Conservation (phyloP, 2,888 invertebrate genomes). For the Drosophila borborema region DNA sequence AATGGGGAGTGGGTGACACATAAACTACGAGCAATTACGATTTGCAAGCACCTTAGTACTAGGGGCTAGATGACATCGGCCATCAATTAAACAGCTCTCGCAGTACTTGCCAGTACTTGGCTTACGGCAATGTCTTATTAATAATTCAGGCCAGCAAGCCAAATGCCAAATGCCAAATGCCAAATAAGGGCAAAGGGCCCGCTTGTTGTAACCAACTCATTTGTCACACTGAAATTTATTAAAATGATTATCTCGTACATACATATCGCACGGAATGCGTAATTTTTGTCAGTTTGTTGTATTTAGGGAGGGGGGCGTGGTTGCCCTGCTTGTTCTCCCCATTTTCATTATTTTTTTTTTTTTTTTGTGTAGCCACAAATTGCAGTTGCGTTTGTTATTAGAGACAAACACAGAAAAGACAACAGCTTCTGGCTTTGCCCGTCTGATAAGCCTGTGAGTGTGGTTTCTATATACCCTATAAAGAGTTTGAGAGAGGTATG, state of each 20-base stretch:
- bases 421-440: conserved; percentile 41
- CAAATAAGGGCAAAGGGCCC: conserved; percentile 4
- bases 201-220: conserved; percentile 58
- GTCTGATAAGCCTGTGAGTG: conserved; percentile 48
- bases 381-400: conserved; percentile 50
- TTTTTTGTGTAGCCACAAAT: conserved; percentile 41
- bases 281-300: conserved; percentile 60
- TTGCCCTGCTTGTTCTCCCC: background rate
- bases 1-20: conserved; percentile 30
- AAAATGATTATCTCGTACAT: conserved; percentile 80
- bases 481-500: background rate
- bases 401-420: conserved; percentile 36
- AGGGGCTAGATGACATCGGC: conserved; percentile 2
- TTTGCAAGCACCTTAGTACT: background rate
- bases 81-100: conserved; percentile 63
- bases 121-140: conserved; percentile 56
- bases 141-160: conserved; percentile 62
- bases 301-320: background rate
- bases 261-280: conserved; percentile 79
- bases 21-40: conserved; percentile 45
- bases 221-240: conserved; percentile 80
- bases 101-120: conserved; percentile 18
- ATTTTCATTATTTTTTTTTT: background rate
- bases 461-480: conserved; percentile 24
- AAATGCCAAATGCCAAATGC: background rate